A percentile compares a stretch with the other conserved stretches of the same genome.
phyloP scores from a whole-genome alignment of 2,888 invertebrate species.

The Polymixis flavicincta region DNA sequence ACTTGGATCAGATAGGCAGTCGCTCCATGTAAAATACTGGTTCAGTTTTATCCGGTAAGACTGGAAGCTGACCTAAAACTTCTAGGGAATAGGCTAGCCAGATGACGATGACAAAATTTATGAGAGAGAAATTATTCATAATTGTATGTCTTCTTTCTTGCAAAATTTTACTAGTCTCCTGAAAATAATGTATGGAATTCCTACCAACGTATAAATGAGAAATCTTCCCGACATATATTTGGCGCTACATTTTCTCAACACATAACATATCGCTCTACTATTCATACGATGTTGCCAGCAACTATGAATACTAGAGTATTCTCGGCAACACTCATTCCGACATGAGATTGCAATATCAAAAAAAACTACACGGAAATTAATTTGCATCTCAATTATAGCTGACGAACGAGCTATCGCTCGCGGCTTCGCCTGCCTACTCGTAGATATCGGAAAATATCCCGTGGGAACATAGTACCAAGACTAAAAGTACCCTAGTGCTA shows the following conservation, averaged over 20 bases:
- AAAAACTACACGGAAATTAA: constrained; percentile 33
- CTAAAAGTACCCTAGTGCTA: no score
- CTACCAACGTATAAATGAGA: not conserved
- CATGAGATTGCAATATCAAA: constrained; percentile 25
- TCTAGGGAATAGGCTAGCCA: no score
- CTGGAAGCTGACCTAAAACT: no score
- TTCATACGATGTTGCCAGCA: constrained; percentile 33
- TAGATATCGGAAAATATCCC: no score
- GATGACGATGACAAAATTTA: no score
- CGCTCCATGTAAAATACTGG: no score
- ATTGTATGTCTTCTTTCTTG: no score
- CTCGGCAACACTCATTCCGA: constrained; percentile 19
- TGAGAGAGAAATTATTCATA: not conserved
- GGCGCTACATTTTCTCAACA: constrained; percentile 9
- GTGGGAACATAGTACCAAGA: no score
- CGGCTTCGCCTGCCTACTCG: no score
- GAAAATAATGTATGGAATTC: not conserved
- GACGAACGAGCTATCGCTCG: not conserved
- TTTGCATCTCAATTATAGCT: constrained; percentile 34
- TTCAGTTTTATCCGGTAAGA: no score
- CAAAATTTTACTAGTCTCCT: not conserved
- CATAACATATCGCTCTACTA: constrained; percentile 13
- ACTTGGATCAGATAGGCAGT: no score
- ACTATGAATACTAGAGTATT: constrained; percentile 41
- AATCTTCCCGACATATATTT: constrained; percentile 8